Percentiles rank a stretch among this genome's conserved stretches.
phyloP scores from a whole-genome alignment of 2,888 invertebrate genomes.

The Eumerus sabulonum region DNA sequence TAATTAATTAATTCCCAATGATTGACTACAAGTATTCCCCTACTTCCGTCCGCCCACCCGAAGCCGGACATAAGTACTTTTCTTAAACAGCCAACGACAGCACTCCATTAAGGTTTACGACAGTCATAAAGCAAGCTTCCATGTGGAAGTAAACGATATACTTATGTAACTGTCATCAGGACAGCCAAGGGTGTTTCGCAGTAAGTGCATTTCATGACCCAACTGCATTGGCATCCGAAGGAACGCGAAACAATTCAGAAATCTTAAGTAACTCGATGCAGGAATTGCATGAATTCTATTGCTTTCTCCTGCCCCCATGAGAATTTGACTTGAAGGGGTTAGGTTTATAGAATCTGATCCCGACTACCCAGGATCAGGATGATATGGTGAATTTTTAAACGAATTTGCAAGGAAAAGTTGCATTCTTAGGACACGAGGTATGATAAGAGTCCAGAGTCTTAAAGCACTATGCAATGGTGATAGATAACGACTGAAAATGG shows the following conservation, averaged over 20 bases:
- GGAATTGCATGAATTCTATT: no score
- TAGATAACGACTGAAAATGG: slow-evolving; percentile 48
- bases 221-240: slow-evolving; percentile 31
- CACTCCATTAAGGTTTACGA: slow-evolving; percentile 58
- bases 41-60: background rate
- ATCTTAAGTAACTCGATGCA: slow-evolving; percentile 4
- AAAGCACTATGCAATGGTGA: slow-evolving; percentile 28
- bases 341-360: no score
- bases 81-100: slow-evolving; percentile 48
- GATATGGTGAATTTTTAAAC: slow-evolving; percentile 53
- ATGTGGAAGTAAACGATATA: slow-evolving; percentile 20
- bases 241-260: background rate
- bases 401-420: slow-evolving; percentile 46
- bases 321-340: no score
- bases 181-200: background rate
- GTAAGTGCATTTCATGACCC: slow-evolving; percentile 48
- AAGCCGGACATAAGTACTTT: slow-evolving; percentile 40
- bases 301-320: no score
- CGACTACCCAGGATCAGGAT: slow-evolving; percentile 7
- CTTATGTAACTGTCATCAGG: slow-evolving; percentile 34
- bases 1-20: slow-evolving; percentile 46
- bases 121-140: slow-evolving; percentile 61
- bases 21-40: slow-evolving; percentile 35
- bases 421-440: background rate
- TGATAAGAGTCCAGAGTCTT: slow-evolving; percentile 5